Base-by-base conservation (phyloP, 2,797 vertebrate species). In the Allobates femoralis region DNA sequence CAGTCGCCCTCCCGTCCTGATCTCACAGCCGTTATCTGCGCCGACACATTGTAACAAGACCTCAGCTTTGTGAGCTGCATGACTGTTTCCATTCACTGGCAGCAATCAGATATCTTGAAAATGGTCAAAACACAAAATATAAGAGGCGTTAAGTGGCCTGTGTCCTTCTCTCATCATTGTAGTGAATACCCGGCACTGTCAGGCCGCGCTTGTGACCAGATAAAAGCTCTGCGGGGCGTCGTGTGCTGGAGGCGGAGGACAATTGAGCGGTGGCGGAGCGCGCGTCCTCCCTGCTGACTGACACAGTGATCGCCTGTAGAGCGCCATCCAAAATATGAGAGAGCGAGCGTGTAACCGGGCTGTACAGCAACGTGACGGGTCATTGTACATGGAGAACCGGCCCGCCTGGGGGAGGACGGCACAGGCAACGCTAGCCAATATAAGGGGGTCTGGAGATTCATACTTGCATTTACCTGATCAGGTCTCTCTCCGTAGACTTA, bases 271-370 rank as follows among this genome's bases (percentile, higher is more conserved):
- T 41, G 11, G 60, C 30, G 37, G 58, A 80, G 78, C 55, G 23
- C 21, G 32, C n/a, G 4, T 53, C 26, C 30, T 14, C 60, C 77
- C 79, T 4, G 28, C 62, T 53, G 79, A 28, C 37, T 81, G 10
- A 64, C 23, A 67, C 79, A 81, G 16, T 51, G 62, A 16, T 51
- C 3, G 60, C 79, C 79, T 81, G 58, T 12, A 41, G 58, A 81
- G 79, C 6, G 19, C 60, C 62, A 66, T 81, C 60, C 79, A 81
- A 81, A 81, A 67, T 67, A 81, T 51, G 26, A 51, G 37, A 51
- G 58, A 34, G 77, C 10, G 46, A 18, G 74, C n/a, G 19, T 53
- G 74, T 55, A 30, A 71, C 67, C 2, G n/a, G 15, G 30, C 16
- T 53, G 50, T 30, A 55, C 50, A 21, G 46, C 50, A 19, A 53